Evolutionary conservation across 1,140 invertebrate genomes (phyloP).

Genomic region (Galendromus occidentalis): DNA sequence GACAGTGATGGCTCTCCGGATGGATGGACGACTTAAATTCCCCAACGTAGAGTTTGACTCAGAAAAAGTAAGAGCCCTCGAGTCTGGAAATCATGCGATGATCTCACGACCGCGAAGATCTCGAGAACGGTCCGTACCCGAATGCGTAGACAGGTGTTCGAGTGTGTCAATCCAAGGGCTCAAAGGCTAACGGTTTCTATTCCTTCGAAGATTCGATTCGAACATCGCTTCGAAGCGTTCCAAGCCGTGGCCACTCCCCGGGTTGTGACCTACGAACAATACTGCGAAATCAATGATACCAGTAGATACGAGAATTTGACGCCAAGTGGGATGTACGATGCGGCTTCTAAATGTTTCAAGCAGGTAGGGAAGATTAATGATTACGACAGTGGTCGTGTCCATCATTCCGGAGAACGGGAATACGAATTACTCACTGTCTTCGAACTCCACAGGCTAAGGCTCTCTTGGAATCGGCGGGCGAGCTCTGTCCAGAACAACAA

Average conservation of each 20-base stretch:
- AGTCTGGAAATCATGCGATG: no score
- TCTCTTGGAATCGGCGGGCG: slow-evolving; percentile 26
- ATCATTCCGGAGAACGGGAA: background rate
- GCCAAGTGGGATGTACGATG: slow-evolving; percentile 42
- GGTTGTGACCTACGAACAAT: slow-evolving; percentile 66
- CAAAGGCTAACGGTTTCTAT: background rate
- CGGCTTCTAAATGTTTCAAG: slow-evolving; percentile 72
- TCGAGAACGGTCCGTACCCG: no score
- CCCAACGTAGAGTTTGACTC: slow-evolving; percentile 72
- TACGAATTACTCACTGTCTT: background rate
- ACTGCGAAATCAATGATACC: slow-evolving; percentile 44
- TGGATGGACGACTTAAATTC: slow-evolving; percentile 47
- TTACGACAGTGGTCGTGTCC: background rate
- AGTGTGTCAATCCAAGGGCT: background rate
- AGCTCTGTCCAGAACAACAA: slow-evolving; percentile 37
- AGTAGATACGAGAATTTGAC: slow-evolving; percentile 28
- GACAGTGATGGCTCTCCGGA: slow-evolving; percentile 38
- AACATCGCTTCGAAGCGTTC: slow-evolving; percentile 77
- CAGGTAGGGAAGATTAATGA: slow-evolving; percentile 42
- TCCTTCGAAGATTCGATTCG: slow-evolving; percentile 44
- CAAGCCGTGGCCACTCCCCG: slow-evolving; percentile 64
- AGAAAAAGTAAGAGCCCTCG: slow-evolving; percentile 49
- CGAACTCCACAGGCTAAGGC: slow-evolving; percentile 10
- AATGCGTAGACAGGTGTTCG: no score
- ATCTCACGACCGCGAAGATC: no score